phyloP scores from a whole-genome alignment of 1,140 invertebrate genomes.

The Andrena cerasifolii region DNA sequence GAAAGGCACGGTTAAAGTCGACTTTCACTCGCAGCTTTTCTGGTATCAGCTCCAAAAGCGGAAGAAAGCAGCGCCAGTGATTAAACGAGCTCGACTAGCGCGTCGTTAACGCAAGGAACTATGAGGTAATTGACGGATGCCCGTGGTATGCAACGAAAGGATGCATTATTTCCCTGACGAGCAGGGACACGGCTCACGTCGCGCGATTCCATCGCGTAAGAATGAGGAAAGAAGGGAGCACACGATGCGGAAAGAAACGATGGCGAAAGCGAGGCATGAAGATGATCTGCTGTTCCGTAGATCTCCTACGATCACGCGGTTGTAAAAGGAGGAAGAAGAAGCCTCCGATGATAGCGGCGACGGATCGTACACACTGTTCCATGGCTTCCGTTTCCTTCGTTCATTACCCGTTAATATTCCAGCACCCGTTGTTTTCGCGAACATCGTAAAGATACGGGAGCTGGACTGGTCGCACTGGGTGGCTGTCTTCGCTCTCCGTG shows the following conservation, averaged over 20 bases:
- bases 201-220: not conserved
- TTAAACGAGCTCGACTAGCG: not conserved
- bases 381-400: not conserved
- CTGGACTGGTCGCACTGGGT: not conserved
- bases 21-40: constrained; percentile 8
- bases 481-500: not conserved
- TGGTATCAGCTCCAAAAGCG: not conserved
- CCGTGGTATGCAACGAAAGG: not conserved
- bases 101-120: not conserved
- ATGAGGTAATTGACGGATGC: not conserved
- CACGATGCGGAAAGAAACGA: not conserved
- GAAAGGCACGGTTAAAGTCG: constrained; percentile 1
- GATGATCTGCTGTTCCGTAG: not conserved
- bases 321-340: not conserved
- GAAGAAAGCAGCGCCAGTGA: not conserved
- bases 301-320: not conserved
- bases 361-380: too few relatives aligned
- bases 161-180: not conserved
- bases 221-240: not conserved
- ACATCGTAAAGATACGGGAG: too few relatives aligned
- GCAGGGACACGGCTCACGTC: not conserved
- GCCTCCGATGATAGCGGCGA: not conserved
- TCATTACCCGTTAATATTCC: not conserved
- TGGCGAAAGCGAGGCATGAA: constrained; percentile 15
- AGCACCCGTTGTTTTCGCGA: too few relatives aligned